Evolutionary conservation across 2,797 vertebrate genomes (phyloP).

Genomic region (Pachyuromys duprasi): DNA sequence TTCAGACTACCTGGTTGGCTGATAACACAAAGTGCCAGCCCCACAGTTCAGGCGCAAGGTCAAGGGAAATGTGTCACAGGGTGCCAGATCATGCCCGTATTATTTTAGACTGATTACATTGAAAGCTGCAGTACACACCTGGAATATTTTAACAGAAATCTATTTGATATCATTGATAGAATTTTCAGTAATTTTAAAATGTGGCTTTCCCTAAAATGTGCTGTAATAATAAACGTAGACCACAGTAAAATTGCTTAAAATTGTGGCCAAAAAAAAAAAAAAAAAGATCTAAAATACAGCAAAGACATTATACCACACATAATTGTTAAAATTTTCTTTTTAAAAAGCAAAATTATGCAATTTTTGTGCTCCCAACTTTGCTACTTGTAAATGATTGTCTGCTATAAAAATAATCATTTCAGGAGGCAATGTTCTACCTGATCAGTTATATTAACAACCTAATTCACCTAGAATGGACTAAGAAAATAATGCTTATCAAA

Average conservation of each 20-base stretch:
- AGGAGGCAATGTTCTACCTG: conserved; percentile 8
- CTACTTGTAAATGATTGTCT: background rate
- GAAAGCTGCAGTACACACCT: background rate
- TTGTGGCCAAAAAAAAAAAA: background rate
- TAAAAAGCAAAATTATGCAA: background rate
- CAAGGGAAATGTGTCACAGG: background rate
- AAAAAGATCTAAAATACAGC: background rate
- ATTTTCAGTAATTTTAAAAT: conserved; percentile 28
- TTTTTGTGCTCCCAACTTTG: background rate
- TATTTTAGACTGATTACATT: conserved; percentile 20
- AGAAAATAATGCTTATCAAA: conserved; percentile 43
- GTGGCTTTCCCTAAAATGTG: conserved; percentile 4
- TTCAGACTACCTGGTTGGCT: conserved; percentile 40
- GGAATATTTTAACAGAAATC: conserved; percentile 34
- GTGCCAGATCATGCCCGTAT: background rate
- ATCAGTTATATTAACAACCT: conserved; percentile 45
- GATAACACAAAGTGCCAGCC: background rate
- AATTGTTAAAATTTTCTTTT: conserved; percentile 48
- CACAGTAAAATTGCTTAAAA: conserved; percentile 2
- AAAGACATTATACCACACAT: background rate
- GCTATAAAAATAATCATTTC: conserved; percentile 10
- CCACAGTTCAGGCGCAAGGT: background rate
- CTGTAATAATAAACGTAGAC: conserved; percentile 12
- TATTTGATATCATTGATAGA: background rate
- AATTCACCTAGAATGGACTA: conserved; percentile 42